Conservation (phyloP, 2,113 vertebrate species). For the Diphyllodes magnificus region DNA sequence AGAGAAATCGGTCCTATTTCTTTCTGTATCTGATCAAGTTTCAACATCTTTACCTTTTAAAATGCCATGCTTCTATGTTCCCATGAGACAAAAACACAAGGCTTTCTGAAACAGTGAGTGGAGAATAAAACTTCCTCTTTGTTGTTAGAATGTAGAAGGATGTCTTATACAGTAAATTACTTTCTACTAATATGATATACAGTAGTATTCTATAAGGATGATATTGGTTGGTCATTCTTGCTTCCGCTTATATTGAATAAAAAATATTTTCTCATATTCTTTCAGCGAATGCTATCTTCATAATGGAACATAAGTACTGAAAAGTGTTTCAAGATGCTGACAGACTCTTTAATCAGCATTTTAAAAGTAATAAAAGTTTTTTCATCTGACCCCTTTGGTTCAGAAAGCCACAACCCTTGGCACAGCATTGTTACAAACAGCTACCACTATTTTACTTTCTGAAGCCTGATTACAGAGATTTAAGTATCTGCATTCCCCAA, state of each 20-base stretch:
- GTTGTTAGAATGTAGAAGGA: not conserved
- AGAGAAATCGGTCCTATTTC: not conserved
- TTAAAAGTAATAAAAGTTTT: not conserved
- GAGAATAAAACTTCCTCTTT: not conserved
- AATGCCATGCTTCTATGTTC: not conserved
- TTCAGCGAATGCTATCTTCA: not conserved
- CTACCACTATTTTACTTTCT: not conserved
- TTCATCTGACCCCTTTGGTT: not conserved
- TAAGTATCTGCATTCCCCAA: not conserved
- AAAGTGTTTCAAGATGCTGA: not conserved
- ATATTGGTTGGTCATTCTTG: not conserved
- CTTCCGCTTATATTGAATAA: not conserved
- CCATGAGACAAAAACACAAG: not conserved
- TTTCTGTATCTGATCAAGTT: not conserved
- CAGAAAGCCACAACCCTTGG: not conserved
- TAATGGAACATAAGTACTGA: not conserved
- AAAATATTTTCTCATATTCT: not conserved
- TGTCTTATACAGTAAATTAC: not conserved
- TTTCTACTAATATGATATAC: not conserved
- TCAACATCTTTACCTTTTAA: not conserved
- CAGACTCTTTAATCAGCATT: slow-evolving; percentile 9
- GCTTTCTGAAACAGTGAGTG: not conserved
- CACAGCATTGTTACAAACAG: not conserved
- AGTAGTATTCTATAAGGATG: not conserved
- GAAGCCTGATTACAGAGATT: not conserved